These are phyloP conservation scores for Thymelicus lineola DNA, from an alignment of 2,888 invertebrate genomes.

Conservation along the genomic window DNA sequence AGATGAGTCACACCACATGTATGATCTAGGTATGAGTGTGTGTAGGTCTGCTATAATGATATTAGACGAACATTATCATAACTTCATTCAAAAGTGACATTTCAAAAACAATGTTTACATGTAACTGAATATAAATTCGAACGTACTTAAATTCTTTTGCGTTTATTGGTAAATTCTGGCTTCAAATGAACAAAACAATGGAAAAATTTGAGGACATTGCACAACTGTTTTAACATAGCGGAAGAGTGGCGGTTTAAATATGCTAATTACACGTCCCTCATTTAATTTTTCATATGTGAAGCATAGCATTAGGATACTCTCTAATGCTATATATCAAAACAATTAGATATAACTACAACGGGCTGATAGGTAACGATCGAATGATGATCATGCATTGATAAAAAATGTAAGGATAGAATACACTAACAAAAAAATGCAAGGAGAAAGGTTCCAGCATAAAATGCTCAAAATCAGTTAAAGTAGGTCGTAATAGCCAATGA, in stretches of 20 bases:
- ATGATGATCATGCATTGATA: no score
- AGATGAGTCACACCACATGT: background rate
- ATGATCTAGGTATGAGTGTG: background rate
- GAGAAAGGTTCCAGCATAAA: no score
- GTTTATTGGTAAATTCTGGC: slow-evolving; percentile 8
- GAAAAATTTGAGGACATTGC: slow-evolving; percentile 13
- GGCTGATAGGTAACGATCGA: no score
- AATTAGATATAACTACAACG: no score
- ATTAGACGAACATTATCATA: background rate
- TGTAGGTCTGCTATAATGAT: background rate
- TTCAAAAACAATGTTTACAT: no score
- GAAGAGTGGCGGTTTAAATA: slow-evolving; percentile 2
- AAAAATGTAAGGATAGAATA: no score
- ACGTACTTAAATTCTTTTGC: slow-evolving; percentile 2
- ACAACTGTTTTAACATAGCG: slow-evolving; percentile 18
- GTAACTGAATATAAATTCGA: background rate
- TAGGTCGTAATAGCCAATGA: no score
- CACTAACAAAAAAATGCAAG: no score
- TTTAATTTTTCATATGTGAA: background rate
- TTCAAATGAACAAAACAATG: slow-evolving; percentile 19
- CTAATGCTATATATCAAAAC: no score
- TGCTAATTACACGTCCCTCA: background rate
- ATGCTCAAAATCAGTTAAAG: no score
- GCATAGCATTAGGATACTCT: no score
- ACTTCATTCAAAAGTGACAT: background rate